Percentiles rank a stretch among this genome's conserved stretches.
These are phyloP conservation scores for Yasuhikotakia modesta DNA, from an alignment of 2,797 vertebrate genomes.

Conservation along the genomic window DNA sequence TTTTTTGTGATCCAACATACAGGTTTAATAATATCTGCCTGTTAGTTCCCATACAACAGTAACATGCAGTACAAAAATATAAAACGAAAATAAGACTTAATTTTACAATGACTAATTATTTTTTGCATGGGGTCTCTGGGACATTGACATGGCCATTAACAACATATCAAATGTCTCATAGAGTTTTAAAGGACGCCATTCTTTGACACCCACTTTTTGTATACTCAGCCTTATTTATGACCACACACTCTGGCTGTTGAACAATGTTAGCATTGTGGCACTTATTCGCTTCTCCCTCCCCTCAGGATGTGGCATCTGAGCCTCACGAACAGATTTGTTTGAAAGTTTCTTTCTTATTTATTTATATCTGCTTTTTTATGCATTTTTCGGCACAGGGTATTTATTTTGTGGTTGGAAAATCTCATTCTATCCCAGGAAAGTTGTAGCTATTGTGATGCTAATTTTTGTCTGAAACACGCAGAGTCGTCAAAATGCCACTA, in stretches of 20 bases:
- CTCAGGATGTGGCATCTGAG: conserved; percentile 71
- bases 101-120: neutral
- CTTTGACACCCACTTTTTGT: conserved; percentile 11
- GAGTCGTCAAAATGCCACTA: neutral
- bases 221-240: conserved; percentile 22
- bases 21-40: neutral
- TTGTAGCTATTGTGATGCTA: conserved; percentile 29
- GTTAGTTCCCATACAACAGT: too few relatives aligned
- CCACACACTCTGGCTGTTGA: conserved; percentile 47
- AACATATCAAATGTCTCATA: neutral
- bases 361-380: conserved; percentile 13
- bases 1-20: neutral
- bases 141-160: neutral
- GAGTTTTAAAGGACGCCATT: conserved; percentile 15
- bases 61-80: neutral
- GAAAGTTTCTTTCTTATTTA: conserved; percentile 48
- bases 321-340: conserved; percentile 61
- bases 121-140: neutral
- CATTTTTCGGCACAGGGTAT: conserved; percentile 5
- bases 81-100: conserved; percentile 1
- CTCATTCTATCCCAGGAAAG: conserved; percentile 17
- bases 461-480: conserved; percentile 14
- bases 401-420: conserved; percentile 37
- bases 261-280: conserved; percentile 75
- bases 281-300: conserved; percentile 66